phyloP scores from a whole-genome alignment of 2,888 invertebrate species.

The Eucera pruinosa region DNA sequence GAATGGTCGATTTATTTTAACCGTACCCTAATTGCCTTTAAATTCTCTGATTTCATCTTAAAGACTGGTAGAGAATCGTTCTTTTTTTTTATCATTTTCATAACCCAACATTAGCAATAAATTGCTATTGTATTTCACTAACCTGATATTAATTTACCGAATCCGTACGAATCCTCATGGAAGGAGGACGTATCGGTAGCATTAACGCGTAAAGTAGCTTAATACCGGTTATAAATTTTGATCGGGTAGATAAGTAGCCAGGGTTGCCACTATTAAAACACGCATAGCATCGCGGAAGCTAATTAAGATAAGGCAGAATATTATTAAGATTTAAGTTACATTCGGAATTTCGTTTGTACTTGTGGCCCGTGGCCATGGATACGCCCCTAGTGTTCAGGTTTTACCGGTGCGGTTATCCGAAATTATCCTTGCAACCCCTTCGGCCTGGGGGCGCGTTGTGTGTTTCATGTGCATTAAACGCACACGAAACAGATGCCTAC shows the following conservation, averaged over 20 bases:
- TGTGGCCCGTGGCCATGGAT: slow-evolving; percentile 42
- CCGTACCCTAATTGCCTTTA: too few species aligned
- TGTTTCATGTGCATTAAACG: slow-evolving; percentile 53
- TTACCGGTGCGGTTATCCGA: slow-evolving; percentile 70
- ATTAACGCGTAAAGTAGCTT: slow-evolving; percentile 29
- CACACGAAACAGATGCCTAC: slow-evolving; percentile 32
- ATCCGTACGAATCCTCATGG: background rate
- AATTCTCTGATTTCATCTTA: too few species aligned
- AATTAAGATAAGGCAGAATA: slow-evolving; percentile 59
- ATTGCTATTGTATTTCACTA: too few species aligned
- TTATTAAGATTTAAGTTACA: slow-evolving; percentile 58
- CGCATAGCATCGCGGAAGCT: slow-evolving; percentile 19
- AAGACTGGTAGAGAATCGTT: too few species aligned
- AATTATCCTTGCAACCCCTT: slow-evolving; percentile 65
- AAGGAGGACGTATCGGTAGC: slow-evolving; percentile 6
- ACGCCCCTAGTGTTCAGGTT: slow-evolving; percentile 57
- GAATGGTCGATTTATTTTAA: too few species aligned
- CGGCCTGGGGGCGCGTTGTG: slow-evolving; percentile 53
- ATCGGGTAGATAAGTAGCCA: slow-evolving; percentile 28
- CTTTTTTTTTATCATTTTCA: too few species aligned
- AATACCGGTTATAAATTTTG: slow-evolving; percentile 44
- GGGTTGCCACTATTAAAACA: slow-evolving; percentile 43
- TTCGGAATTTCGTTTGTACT: slow-evolving; percentile 46
- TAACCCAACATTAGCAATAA: too few species aligned
- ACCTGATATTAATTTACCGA: background rate